Evolutionary conservation across 2,797 vertebrate species (phyloP), one percentile per base, ranked within the genome.

Genomic region (Oryzias sinensis): DNA sequence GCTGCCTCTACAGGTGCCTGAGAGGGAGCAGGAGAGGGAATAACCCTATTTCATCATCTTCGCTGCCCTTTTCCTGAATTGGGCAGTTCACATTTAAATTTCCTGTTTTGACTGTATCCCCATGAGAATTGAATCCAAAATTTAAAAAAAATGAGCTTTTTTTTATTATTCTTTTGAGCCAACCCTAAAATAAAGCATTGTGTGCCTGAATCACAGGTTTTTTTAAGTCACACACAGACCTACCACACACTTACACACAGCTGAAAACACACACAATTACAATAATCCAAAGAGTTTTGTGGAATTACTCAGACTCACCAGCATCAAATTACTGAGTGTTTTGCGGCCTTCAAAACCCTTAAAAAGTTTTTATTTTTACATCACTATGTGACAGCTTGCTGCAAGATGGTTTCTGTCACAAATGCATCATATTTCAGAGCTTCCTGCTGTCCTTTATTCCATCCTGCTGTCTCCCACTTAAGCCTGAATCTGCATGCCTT

Each of bases 171-270:
- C 20, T 5, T 48, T 45, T 49, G 71, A 74, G 58, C 57, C 68
- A 6, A 16, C 37, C 45, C 37, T 81, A 65, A 87, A 71, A 67
- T n/a, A 64, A 43, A 43, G 58, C 64, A 63, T 78, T 83, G 77
- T 79, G 70, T 41, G 4, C 27, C 43, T 1, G 49, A 29, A 43
- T 62, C 56, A 72, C 60, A 43, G 60, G 53, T 54, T 68, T 47
- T 68, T 50, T 62, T 22, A 22, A 37, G 53, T 50, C 72, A 59
- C 62, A 67, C 59, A 50, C 24, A 62, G 40, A 22, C 56, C 18
- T 18, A 18, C 18, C 18, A 1, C 18, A 18, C 18, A 18, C 55
- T 22, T 7, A 50, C 37, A 55, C 27, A 54, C 22, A 53, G 59
- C 50, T 43, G 20, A 62, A 46, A 53, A 54, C 13, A 47, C 54